These are phyloP conservation scores for Marisa cornuarietis DNA, from an alignment of 1,140 invertebrate genomes.

Conservation along the genomic window DNA sequence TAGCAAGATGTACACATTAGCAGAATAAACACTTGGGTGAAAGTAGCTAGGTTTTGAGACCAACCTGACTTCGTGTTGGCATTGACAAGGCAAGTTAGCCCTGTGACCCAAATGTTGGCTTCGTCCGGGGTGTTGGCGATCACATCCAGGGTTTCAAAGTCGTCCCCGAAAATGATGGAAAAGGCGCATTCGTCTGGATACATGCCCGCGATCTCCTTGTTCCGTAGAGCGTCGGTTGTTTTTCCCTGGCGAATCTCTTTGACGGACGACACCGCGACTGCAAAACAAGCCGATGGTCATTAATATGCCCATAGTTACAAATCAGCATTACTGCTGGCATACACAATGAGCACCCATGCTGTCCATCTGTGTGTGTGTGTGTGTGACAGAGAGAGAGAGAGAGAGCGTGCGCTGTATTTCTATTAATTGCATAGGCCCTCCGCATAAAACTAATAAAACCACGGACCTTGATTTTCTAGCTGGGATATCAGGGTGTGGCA, in stretches of 20 bases:
- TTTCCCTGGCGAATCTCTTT: constrained; percentile 73
- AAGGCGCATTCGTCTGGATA: constrained; percentile 74
- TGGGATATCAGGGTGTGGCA: too few relatives aligned
- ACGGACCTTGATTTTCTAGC: too few relatives aligned
- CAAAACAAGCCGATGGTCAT: background rate
- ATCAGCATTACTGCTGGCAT: too few relatives aligned
- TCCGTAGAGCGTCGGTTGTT: constrained; percentile 72
- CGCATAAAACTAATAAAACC: too few relatives aligned
- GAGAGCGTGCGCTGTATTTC: too few relatives aligned
- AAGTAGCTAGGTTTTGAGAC: constrained; percentile 25
- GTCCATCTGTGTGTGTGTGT: too few relatives aligned
- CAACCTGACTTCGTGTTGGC: constrained; percentile 49
- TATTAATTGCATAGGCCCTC: too few relatives aligned
- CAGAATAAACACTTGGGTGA: background rate
- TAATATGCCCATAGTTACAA: background rate
- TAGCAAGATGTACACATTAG: background rate
- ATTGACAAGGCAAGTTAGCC: constrained; percentile 71
- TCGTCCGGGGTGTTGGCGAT: constrained; percentile 73
- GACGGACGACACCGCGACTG: constrained; percentile 71
- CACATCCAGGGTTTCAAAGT: constrained; percentile 73
- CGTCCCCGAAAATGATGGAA: constrained; percentile 74
- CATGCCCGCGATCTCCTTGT: constrained; percentile 67
- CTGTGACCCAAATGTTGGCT: constrained; percentile 75
- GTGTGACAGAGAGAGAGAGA: too few relatives aligned
- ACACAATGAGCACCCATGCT: too few relatives aligned